Base-by-base conservation (phyloP, 2,113 vertebrate species). In the Epinephelus moara region DNA sequence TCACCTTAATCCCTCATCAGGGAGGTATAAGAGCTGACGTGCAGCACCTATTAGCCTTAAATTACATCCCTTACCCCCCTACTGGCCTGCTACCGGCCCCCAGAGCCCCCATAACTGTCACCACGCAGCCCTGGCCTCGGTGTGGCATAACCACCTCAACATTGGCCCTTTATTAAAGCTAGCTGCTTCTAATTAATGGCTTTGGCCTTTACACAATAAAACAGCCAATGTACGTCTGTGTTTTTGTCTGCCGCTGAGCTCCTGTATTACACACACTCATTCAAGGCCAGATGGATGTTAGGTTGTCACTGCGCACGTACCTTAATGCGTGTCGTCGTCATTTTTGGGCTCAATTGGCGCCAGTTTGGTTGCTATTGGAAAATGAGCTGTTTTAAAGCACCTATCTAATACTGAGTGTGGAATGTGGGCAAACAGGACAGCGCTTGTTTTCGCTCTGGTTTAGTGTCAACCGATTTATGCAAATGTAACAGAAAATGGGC, bases 41-140 rank as follows among this genome's bases (percentile, higher is more conserved):
- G 72, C 81, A 75, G 87, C 88, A 89, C 85, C 88, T 83, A 89
- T 93, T 88, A 91, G 81, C 91, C 85, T 88, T 87, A 92, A 94
- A 91, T 91, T 88, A 91, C 81, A 75, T 68, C 90, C 75, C 68
- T 79, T 42, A n/a, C 23, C 72, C 71, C 60, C 74, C 45, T 13
- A n/a, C 70, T 56, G 23, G 61, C 15, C 70, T 75, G 47, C 77
- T 78, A 78, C 81, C 53, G 45, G 63, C 86, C 88, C 89, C 85
- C 23, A 73, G 56, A 82, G 60, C 84, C 78, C 88, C 77, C 59
- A 84, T 92, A 92, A 87, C 89, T 91, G 92, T 93, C 92, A 90
- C 67, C 84, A 55, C 67, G 37, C 71, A 85, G 76, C 76, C 59
- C 72, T 19, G 75, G 53, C 74, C 85, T 78, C 55, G 40, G 62